These are phyloP conservation scores for Candoia aspera DNA, from an alignment of 2,113 vertebrate species.

Conservation along the genomic window DNA sequence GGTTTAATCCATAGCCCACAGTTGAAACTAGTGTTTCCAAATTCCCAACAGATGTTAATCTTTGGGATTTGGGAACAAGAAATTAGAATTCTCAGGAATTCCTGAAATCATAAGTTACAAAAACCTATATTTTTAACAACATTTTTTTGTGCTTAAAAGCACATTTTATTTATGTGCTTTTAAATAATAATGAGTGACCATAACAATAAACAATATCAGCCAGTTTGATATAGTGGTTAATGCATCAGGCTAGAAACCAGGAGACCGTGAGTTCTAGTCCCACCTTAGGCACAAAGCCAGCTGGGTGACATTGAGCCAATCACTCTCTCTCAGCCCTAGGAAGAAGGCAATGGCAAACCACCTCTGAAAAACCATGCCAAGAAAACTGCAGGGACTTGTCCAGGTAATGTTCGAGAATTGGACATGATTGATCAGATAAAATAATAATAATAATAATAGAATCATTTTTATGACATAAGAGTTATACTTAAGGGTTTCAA, in stretches of 20 bases:
- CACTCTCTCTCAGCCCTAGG: no score
- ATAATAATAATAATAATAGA: background rate
- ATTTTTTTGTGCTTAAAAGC: no score
- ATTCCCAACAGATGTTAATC: background rate
- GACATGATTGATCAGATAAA: no score
- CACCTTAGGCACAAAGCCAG: no score
- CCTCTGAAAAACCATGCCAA: no score
- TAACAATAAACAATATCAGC: background rate
- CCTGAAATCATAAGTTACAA: background rate
- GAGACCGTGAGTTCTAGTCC: no score
- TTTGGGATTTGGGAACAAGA: background rate
- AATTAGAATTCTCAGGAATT: background rate
- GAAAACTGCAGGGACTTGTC: no score
- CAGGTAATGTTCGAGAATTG: no score
- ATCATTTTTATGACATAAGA: background rate
- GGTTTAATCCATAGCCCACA: background rate
- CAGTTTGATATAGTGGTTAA: no score
- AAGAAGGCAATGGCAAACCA: no score
- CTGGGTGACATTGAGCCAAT: no score
- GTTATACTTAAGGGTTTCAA: background rate
- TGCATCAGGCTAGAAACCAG: no score
- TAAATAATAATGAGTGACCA: background rate
- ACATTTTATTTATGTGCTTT: background rate
- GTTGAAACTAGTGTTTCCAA: background rate
- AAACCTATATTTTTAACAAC: background rate